Evolutionary conservation across 2,888 invertebrate genomes (phyloP).

Genomic region (Ectemnius cavifrons): DNA sequence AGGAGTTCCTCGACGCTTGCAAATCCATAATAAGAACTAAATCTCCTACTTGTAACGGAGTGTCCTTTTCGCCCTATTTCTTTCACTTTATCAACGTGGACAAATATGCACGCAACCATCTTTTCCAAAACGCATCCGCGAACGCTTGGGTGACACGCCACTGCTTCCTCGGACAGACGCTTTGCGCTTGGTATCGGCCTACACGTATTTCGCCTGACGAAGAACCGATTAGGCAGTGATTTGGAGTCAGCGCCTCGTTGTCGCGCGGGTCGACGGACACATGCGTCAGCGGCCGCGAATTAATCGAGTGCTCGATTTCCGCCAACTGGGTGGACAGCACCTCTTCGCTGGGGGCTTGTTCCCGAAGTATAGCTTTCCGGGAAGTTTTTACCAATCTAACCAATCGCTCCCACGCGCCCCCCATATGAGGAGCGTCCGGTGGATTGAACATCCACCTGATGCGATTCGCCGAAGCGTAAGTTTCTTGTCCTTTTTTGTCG

Average conservation of each 20-base stretch:
- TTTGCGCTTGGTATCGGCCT: too few relatives aligned
- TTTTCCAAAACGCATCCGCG: not conserved
- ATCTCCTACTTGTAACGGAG: not conserved
- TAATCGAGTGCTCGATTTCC: not conserved
- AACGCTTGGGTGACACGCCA: not conserved
- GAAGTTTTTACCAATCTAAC: not conserved
- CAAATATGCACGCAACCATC: not conserved
- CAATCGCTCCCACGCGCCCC: not conserved
- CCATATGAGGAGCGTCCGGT: slow-evolving; percentile 5
- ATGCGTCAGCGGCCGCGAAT: not conserved
- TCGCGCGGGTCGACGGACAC: slow-evolving; percentile 5
- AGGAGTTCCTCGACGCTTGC: not conserved
- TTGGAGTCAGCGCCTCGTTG: not conserved
- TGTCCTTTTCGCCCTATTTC: not conserved
- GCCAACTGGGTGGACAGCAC: not conserved
- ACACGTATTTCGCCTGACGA: not conserved
- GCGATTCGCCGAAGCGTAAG: not conserved
- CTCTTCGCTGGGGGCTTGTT: not conserved
- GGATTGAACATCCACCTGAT: slow-evolving; percentile 7
- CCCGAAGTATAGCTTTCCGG: not conserved
- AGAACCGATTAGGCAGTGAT: slow-evolving; percentile 3
- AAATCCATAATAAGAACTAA: not conserved
- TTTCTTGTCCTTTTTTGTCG: not conserved
- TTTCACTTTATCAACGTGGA: not conserved
- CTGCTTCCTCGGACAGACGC: too few relatives aligned